These are phyloP conservation scores for Elmis aenea DNA, from an alignment of 2,888 invertebrate species.

Conservation along the genomic window DNA sequence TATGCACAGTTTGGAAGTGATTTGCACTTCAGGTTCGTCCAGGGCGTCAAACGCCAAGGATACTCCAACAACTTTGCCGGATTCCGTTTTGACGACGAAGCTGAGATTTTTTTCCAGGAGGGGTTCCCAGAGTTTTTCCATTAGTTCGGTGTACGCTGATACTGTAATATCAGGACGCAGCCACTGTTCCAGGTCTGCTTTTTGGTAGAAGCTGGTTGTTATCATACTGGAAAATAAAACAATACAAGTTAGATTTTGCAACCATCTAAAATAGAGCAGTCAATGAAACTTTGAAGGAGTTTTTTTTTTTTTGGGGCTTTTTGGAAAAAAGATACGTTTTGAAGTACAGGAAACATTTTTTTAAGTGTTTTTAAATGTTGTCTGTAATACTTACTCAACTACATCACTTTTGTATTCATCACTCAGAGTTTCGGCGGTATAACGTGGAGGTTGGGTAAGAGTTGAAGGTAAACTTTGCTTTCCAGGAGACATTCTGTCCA, in stretches of 20 bases:
- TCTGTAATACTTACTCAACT: constrained; percentile 57
- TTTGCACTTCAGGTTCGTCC: constrained; percentile 70
- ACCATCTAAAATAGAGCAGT: too few species aligned
- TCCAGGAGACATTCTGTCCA: constrained; percentile 53
- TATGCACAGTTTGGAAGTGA: constrained; percentile 63
- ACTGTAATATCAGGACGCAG: constrained; percentile 63
- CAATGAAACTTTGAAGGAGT: too few species aligned
- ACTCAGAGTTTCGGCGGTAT: constrained; percentile 52
- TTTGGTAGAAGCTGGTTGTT: constrained; percentile 77
- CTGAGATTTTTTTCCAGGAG: constrained; percentile 68
- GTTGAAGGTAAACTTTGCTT: constrained; percentile 28
- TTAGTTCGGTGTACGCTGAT: constrained; percentile 63
- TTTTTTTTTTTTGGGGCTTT: too few species aligned
- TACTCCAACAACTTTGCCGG: constrained; percentile 60
- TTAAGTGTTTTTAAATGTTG: not conserved
- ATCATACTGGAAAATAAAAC: constrained; percentile 61
- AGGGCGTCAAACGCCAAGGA: constrained; percentile 77
- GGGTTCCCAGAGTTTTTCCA: constrained; percentile 65
- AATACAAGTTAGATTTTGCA: too few species aligned
- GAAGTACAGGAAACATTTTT: not conserved
- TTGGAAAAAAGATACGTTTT: too few species aligned
- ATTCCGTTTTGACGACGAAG: constrained; percentile 57
- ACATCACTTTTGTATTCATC: constrained; percentile 63
- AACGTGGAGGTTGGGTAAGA: constrained; percentile 38
- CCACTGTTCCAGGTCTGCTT: constrained; percentile 81